A percentile compares a stretch with the other conserved stretches of the same genome.
phyloP scores from a whole-genome alignment of 2,113 vertebrate genomes.

The Cariama cristata region DNA sequence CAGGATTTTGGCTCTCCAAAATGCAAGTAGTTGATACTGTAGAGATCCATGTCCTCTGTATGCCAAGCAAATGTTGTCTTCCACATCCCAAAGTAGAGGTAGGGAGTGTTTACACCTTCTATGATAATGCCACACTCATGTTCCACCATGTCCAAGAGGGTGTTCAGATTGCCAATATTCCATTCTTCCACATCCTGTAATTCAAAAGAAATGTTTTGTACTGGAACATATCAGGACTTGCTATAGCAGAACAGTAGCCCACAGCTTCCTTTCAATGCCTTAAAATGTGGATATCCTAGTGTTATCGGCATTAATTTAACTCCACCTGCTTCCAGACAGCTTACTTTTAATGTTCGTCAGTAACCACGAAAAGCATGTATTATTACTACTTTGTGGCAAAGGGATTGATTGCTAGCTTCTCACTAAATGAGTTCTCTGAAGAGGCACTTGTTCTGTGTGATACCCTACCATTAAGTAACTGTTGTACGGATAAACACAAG shows the following conservation, averaged over 20 bases:
- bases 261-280: not conserved
- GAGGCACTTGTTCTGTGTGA: not conserved
- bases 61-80: conserved; percentile 99
- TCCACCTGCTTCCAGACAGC: not conserved
- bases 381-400: not conserved
- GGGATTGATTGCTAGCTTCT: not conserved
- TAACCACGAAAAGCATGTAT: not conserved
- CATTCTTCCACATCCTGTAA: conserved; percentile 89
- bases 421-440: not conserved
- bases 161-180: conserved; percentile 95
- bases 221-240: not conserved
- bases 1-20: conserved; percentile 98
- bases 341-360: not conserved
- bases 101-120: conserved; percentile 97
- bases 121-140: conserved; percentile 98
- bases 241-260: not conserved
- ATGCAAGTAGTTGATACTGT: conserved; percentile 99
- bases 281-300: not conserved
- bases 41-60: conserved; percentile 99
- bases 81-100: conserved; percentile 99
- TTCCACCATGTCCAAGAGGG: conserved; percentile 97
- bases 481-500: not conserved
- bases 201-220: not conserved
- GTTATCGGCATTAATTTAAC: not conserved
- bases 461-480: not conserved